Evolutionary conservation across 1,140 invertebrate genomes (phyloP).

Genomic region (Tetragonula clypearis): DNA sequence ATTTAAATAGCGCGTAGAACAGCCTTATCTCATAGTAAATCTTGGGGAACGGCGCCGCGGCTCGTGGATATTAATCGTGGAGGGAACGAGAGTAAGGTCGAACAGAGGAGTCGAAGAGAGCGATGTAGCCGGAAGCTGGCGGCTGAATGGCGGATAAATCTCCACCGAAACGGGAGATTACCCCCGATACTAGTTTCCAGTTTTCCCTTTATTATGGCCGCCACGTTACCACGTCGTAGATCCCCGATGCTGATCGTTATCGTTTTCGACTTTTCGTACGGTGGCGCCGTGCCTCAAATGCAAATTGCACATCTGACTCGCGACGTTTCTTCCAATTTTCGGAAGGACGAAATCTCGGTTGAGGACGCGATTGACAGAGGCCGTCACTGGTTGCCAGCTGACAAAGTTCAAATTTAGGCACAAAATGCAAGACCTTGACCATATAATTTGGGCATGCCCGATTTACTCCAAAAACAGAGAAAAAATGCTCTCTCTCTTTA

Average conservation of each 20-base stretch:
- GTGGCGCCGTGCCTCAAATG: not conserved
- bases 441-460: too few species aligned
- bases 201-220: constrained; percentile 64
- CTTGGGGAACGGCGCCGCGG: constrained; percentile 41
- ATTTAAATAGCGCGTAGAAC: constrained; percentile 41
- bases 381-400: not conserved
- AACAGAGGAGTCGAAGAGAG: constrained; percentile 61
- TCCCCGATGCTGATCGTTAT: constrained; percentile 29
- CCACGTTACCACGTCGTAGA: constrained; percentile 42
- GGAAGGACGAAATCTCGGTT: not conserved
- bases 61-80: constrained; percentile 66
- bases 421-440: too few species aligned
- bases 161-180: constrained; percentile 75
- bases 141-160: constrained; percentile 73
- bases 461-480: too few species aligned
- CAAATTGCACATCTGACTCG: too few species aligned
- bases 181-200: constrained; percentile 69
- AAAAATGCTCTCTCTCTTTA: too few species aligned
- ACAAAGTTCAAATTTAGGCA: too few species aligned
- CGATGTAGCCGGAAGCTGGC: constrained; percentile 62
- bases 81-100: constrained; percentile 55
- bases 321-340: too few species aligned
- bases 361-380: not conserved
- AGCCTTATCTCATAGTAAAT: constrained; percentile 57
- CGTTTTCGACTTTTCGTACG: constrained; percentile 49